A percentile compares a stretch with the other conserved stretches of the same genome.
Evolutionary conservation across 2,797 vertebrate genomes (phyloP).

Genomic region (Pristis pectinata): DNA sequence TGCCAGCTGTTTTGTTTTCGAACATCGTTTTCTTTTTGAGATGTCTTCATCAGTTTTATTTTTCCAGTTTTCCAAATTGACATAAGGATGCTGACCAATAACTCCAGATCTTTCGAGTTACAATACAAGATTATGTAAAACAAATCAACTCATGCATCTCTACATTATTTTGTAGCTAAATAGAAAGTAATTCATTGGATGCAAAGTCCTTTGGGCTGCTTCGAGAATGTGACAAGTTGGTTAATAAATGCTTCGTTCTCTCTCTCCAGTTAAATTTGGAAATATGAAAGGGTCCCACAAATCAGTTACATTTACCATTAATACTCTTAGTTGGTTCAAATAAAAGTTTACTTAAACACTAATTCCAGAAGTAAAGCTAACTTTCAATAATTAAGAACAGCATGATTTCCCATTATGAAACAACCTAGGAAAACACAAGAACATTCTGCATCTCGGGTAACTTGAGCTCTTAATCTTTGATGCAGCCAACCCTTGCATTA

Average conservation of each 20-base stretch:
- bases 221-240: not conserved
- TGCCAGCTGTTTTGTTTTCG: too few species aligned
- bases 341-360: not conserved
- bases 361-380: not conserved
- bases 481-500: conserved; percentile 37
- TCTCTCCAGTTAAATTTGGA: not conserved
- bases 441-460: conserved; percentile 43
- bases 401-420: conserved; percentile 41
- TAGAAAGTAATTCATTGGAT: conserved; percentile 13
- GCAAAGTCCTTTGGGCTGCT: not conserved
- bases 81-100: not conserved
- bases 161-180: not conserved
- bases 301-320: not conserved
- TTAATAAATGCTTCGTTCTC: not conserved
- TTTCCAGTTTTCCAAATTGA: not conserved
- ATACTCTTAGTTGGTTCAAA: not conserved
- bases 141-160: not conserved
- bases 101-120: not conserved
- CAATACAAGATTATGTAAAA: not conserved
- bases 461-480: conserved; percentile 44
- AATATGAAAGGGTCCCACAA: conserved; percentile 21
- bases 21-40: not conserved
- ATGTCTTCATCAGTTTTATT: too few species aligned
- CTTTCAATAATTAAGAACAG: conserved; percentile 39
- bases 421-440: conserved; percentile 42